phyloP scores from a whole-genome alignment of 2,888 invertebrate species.

The Bhutanitis thaidina region DNA sequence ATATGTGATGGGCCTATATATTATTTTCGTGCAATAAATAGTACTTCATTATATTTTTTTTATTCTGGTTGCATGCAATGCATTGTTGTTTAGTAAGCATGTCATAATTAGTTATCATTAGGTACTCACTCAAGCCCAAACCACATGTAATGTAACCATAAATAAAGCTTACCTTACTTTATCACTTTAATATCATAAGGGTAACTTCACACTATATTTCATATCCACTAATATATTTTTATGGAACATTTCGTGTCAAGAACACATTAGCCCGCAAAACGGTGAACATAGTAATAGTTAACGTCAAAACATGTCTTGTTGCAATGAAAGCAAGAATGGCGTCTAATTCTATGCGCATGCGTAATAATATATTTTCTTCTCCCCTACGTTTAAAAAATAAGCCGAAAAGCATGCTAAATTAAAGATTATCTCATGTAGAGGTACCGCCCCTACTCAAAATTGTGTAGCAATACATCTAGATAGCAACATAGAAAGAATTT shows the following conservation, averaged over 20 bases:
- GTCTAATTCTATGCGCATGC: slow-evolving; percentile 72
- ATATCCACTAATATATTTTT: slow-evolving; percentile 53
- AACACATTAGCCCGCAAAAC: slow-evolving; percentile 62
- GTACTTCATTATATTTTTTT: too few relatives aligned
- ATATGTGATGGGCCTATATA: too few relatives aligned
- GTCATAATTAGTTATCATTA: too few relatives aligned
- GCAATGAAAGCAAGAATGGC: slow-evolving; percentile 69
- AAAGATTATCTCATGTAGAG: too few relatives aligned
- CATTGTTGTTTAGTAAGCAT: too few relatives aligned
- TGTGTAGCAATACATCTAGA: background rate
- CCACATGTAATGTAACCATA: too few relatives aligned
- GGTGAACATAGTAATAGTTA: slow-evolving; percentile 50
- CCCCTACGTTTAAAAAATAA: too few relatives aligned
- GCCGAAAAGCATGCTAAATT: too few relatives aligned
- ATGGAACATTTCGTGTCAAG: slow-evolving; percentile 67
- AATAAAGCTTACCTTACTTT: slow-evolving; percentile 47
- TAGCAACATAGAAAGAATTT: too few relatives aligned
- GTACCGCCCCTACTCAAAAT: background rate
- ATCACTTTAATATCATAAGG: slow-evolving; percentile 70
- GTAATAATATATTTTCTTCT: slow-evolving; percentile 28
- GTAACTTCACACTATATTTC: slow-evolving; percentile 54
- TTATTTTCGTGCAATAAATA: too few relatives aligned
- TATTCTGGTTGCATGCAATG: too few relatives aligned
- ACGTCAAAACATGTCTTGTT: slow-evolving; percentile 70
- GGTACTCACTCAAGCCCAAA: too few relatives aligned